phyloP scores from a whole-genome alignment of 2,113 vertebrate species.

The Alexandromys fortis region DNA sequence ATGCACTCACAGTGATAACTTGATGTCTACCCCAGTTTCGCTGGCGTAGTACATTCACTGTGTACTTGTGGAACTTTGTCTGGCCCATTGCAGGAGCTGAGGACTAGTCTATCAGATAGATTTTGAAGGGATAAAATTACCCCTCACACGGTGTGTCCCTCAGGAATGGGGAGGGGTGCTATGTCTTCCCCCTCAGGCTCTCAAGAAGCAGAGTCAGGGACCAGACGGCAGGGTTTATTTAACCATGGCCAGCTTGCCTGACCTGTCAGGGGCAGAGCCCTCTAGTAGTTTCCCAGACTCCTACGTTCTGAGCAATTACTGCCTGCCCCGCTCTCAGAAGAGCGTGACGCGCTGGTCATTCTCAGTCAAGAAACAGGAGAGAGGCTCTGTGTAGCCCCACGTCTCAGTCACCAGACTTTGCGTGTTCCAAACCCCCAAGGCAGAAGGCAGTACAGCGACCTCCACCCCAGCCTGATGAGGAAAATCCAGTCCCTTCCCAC shows the following conservation, averaged over 20 bases:
- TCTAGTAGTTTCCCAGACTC: background rate
- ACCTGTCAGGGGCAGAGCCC: background rate
- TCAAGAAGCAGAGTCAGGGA: conserved; percentile 56
- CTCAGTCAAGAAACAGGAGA: conserved; percentile 24
- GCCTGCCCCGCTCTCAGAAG: background rate
- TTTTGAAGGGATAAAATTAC: background rate
- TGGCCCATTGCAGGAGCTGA: background rate
- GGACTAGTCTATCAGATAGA: background rate
- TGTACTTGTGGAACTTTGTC: background rate
- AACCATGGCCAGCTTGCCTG: background rate
- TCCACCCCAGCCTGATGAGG: background rate
- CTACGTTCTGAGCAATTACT: background rate
- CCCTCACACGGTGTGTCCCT: background rate
- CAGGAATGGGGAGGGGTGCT: background rate
- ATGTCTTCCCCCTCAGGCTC: accelerated
- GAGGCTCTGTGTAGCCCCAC: background rate
- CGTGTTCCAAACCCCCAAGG: background rate
- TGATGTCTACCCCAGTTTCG: background rate
- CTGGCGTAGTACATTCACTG: background rate
- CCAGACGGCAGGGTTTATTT: conserved; percentile 67
- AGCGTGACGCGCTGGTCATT: background rate
- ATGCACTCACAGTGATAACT: background rate
- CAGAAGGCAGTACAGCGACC: background rate
- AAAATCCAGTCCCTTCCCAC: conserved; percentile 4
- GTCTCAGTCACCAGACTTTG: background rate